phyloP scores from a whole-genome alignment of 2,113 vertebrate species.

The Microtus pennsylvanicus region DNA sequence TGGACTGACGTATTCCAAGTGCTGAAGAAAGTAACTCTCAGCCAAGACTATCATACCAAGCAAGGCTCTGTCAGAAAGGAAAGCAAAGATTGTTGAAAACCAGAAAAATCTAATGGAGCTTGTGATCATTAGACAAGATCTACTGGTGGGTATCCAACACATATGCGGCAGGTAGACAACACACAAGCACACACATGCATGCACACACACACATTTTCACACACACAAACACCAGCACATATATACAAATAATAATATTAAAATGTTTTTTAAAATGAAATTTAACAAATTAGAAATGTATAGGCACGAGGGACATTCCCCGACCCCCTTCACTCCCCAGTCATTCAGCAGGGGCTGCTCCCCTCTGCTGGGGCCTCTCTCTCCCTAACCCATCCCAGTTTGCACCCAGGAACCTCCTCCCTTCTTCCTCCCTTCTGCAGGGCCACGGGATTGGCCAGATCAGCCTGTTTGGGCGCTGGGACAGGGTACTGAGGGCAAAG shows the following conservation, averaged over 20 bases:
- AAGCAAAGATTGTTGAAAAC: neutral
- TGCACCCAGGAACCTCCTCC: too few relatives aligned
- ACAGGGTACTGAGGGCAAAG: too few relatives aligned
- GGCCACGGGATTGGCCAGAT: too few relatives aligned
- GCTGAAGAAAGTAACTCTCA: neutral
- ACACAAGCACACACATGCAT: neutral
- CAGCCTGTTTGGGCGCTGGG: too few relatives aligned
- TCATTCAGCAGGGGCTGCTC: too few relatives aligned
- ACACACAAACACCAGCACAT: neutral
- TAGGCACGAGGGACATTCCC: too few relatives aligned
- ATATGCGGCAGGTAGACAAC: neutral
- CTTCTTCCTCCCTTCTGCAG: too few relatives aligned
- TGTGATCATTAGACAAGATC: neutral
- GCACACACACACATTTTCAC: neutral
- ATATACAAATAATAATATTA: neutral
- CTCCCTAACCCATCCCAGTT: too few relatives aligned
- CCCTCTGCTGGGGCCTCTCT: too few relatives aligned
- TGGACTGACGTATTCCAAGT: neutral
- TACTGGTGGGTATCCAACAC: neutral
- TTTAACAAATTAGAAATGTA: neutral
- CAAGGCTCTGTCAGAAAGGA: neutral
- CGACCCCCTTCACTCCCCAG: too few relatives aligned
- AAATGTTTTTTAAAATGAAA: neutral
- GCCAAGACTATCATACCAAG: neutral
- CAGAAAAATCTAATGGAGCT: neutral